A percentile compares a stretch with the other conserved stretches of the same genome.
These are phyloP conservation scores for Drosophila ironensis DNA, from an alignment of 1,140 invertebrate species.

Conservation along the genomic window DNA sequence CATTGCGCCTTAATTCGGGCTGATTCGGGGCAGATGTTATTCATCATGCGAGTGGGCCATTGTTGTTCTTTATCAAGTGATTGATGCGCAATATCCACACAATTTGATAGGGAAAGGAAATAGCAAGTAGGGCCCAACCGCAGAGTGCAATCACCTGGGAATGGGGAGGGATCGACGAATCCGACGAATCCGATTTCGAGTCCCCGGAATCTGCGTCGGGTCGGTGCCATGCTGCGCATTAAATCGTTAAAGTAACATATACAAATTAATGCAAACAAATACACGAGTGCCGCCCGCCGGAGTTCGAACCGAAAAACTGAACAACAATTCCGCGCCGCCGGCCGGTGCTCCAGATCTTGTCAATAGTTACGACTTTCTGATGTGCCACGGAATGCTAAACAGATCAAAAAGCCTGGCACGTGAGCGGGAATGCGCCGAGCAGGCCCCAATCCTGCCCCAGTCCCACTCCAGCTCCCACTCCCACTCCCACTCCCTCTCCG, in stretches of 20 bases:
- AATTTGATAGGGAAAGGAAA: conserved; percentile 67
- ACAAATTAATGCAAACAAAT: conserved; percentile 79
- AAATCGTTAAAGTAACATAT: conserved; percentile 76
- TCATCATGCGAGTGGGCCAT: conserved; percentile 62
- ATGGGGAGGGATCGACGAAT: conserved; percentile 31
- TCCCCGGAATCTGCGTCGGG: conserved; percentile 31
- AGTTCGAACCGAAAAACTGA: too few species aligned
- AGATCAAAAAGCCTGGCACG: conserved; percentile 72
- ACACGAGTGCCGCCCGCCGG: conserved; percentile 37
- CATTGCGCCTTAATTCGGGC: conserved; percentile 60
- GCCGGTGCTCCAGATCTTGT: conserved; percentile 53
- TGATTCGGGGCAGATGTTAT: conserved; percentile 67
- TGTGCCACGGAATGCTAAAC: conserved; percentile 75
- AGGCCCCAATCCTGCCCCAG: neutral
- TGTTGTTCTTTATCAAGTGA: conserved; percentile 71
- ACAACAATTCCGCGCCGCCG: conserved; percentile 7
- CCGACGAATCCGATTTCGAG: too few species aligned
- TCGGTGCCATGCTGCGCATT: conserved; percentile 59
- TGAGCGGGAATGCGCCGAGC: conserved; percentile 31
- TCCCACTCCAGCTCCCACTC: neutral
- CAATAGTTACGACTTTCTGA: conserved; percentile 75
- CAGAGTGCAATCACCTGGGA: conserved; percentile 69
- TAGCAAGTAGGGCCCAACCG: conserved; percentile 42
- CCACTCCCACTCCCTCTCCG: too few species aligned
- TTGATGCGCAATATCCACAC: conserved; percentile 74